Conservation (phyloP, 2,888 invertebrate species). For the Poecilobothrus nobilitatus region DNA sequence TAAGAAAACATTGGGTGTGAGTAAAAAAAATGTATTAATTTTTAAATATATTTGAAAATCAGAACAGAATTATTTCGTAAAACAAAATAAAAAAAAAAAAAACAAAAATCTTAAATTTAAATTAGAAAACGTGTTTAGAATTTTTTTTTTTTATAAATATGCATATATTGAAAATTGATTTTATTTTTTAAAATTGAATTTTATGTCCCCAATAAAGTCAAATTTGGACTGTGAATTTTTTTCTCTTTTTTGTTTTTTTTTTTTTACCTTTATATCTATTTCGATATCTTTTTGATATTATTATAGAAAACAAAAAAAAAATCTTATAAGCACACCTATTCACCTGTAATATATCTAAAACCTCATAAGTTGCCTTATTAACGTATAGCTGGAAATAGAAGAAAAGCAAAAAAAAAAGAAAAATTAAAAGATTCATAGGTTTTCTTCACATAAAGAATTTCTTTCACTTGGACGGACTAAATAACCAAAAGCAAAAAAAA, state of each 20-base stretch:
- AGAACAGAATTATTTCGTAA: too few relatives aligned
- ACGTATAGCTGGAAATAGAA: not conserved
- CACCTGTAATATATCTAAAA: not conserved
- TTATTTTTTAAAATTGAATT: not conserved
- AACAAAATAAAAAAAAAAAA: too few relatives aligned
- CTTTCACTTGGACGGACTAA: not conserved
- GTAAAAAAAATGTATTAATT: too few relatives aligned
- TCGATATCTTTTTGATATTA: not conserved
- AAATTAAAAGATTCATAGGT: not conserved
- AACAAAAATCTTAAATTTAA: too few relatives aligned
- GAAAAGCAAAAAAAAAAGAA: not conserved
- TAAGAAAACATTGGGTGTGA: too few relatives aligned
- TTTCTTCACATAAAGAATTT: not conserved
- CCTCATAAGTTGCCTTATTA: not conserved
- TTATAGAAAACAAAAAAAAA: not conserved
- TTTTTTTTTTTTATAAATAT: not conserved
- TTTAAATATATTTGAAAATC: too few relatives aligned
- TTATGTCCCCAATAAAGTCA: not conserved
- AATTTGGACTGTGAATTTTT: not conserved
- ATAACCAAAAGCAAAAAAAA: not conserved
- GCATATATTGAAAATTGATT: not conserved
- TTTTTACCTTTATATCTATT: not conserved
- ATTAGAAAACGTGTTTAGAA: not conserved
- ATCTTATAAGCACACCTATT: not conserved
- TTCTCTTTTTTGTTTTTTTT: not conserved